A percentile compares a stretch with the other conserved stretches of the same genome.
Conservation (phyloP, 2,113 vertebrate species). For the Tragelaphus imberbis region DNA sequence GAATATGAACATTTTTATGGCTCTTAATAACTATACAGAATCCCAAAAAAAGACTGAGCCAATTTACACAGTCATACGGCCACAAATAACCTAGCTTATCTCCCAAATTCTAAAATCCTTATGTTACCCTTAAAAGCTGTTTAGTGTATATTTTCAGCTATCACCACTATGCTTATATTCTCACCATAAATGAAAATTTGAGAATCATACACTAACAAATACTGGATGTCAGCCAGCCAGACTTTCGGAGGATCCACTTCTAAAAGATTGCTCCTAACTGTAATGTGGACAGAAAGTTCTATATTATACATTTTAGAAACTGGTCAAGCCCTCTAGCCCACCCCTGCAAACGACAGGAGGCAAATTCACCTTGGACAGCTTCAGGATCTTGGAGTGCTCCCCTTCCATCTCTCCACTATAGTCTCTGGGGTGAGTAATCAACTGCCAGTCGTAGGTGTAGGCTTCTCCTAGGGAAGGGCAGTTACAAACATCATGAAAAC, state of each 20-base stretch:
- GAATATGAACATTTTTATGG: conserved; percentile 28
- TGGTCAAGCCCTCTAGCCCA: not conserved
- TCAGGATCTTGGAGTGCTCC: conserved; percentile 86
- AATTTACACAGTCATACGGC: conserved; percentile 38
- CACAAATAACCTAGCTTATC: conserved; percentile 52
- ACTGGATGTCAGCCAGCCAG: conserved; percentile 55
- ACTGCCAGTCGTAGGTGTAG: conserved; percentile 92
- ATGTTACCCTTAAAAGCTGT: conserved; percentile 55
- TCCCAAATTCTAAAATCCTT: conserved; percentile 51
- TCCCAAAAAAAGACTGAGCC: conserved; percentile 31
- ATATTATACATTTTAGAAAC: conserved; percentile 1
- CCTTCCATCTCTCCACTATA: conserved; percentile 96
- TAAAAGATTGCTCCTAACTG: conserved; percentile 22
- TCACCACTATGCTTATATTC: conserved; percentile 39
- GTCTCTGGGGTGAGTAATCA: conserved; percentile 94
- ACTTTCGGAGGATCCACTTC: conserved; percentile 36
- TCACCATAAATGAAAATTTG: conserved; percentile 62
- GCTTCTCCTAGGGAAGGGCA: conserved; percentile 81
- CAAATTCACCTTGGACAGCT: conserved; percentile 90
- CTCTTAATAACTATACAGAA: conserved; percentile 35
- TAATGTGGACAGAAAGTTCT: conserved; percentile 32
- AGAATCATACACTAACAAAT: conserved; percentile 65
- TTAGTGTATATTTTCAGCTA: conserved; percentile 59
- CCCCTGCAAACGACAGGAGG: not conserved
- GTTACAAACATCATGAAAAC: conserved; percentile 65